phyloP scores from a whole-genome alignment of 2,797 vertebrate species.

The Lemur catta region DNA sequence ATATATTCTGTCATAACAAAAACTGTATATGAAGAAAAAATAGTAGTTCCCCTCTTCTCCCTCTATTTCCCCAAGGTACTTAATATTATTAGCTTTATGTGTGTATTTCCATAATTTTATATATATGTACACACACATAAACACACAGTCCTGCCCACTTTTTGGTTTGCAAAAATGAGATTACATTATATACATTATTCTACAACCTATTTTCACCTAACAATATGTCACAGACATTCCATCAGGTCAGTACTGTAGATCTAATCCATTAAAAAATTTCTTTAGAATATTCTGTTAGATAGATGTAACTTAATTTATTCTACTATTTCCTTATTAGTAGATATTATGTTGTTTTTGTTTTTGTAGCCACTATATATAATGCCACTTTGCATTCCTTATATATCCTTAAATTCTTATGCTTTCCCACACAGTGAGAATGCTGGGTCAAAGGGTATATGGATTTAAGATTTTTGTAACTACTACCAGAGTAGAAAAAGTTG shows the following conservation, averaged over 20 bases:
- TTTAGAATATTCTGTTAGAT: not conserved
- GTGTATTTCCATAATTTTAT: not conserved
- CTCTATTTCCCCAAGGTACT: not conserved
- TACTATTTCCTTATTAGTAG: not conserved
- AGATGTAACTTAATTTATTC: not conserved
- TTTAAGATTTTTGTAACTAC: conserved; percentile 18
- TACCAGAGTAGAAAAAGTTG: not conserved
- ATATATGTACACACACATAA: not conserved
- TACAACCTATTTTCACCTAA: conserved; percentile 31
- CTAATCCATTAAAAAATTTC: not conserved
- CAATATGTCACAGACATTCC: not conserved
- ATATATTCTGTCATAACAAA: not conserved
- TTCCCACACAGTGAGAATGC: not conserved
- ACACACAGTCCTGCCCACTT: not conserved
- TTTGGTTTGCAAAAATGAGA: conserved; percentile 34
- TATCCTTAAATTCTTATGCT: not conserved
- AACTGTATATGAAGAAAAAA: not conserved
- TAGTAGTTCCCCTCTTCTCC: not conserved
- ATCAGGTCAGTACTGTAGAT: not conserved
- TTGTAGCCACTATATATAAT: not conserved
- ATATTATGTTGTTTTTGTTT: not conserved
- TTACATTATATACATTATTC: not conserved
- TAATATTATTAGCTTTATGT: conserved; percentile 16
- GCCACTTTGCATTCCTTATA: not conserved
- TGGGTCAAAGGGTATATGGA: not conserved